Evolutionary conservation across 2,797 vertebrate genomes (phyloP).

Genomic region (Taeniopygia guttata): DNA sequence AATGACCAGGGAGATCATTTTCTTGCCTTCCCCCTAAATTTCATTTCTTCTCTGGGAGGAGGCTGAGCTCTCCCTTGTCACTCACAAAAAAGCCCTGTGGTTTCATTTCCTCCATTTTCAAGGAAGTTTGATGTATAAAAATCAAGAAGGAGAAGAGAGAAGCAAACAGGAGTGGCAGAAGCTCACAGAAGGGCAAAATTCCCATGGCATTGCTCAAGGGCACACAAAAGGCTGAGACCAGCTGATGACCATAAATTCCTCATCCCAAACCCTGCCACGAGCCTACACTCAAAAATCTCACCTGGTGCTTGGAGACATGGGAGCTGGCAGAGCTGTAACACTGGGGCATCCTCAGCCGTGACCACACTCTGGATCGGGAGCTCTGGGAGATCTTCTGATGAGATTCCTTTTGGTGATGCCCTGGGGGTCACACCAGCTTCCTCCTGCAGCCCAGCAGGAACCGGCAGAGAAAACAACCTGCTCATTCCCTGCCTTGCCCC

Average conservation of each 20-base stretch:
- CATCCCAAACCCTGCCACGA: neutral
- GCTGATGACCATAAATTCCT: neutral
- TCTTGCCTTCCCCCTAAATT: slow-evolving; percentile 46
- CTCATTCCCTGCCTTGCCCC: neutral
- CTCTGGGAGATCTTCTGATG: neutral
- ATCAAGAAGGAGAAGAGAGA: slow-evolving; percentile 66
- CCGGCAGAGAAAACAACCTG: neutral
- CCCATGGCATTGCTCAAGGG: neutral
- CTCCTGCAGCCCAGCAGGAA: neutral
- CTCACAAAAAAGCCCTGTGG: slow-evolving; percentile 29
- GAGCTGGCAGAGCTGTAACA: neutral
- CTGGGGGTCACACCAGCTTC: neutral
- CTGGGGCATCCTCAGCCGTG: neutral
- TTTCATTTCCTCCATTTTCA: slow-evolving; percentile 77
- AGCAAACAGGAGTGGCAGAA: neutral
- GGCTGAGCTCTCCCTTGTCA: neutral
- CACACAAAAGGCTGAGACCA: fast-evolving
- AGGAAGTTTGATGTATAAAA: slow-evolving; percentile 62
- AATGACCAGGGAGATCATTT: neutral
- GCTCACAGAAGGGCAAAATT: neutral
- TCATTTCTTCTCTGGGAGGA: slow-evolving; percentile 36
- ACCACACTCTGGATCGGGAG: neutral
- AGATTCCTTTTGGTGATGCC: neutral
- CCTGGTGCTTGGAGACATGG: neutral
- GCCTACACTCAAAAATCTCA: neutral